phyloP scores from a whole-genome alignment of 2,113 vertebrate species.

The Actinemys pallida region DNA sequence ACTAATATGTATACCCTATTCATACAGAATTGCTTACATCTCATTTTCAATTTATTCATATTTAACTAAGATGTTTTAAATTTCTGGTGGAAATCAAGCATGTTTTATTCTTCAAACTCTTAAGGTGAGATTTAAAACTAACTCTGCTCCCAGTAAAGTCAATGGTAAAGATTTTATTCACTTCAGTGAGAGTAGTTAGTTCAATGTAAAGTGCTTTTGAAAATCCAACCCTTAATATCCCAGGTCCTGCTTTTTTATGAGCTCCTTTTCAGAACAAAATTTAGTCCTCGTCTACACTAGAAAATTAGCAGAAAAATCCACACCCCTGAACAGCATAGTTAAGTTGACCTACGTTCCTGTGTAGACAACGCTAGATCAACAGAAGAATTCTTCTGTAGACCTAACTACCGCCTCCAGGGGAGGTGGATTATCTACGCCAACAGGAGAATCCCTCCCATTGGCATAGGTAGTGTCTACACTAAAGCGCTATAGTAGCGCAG shows the following conservation, averaged over 20 bases:
- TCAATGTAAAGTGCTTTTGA: not conserved
- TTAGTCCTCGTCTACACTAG: not conserved
- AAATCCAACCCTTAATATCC: not conserved
- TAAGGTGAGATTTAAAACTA: not conserved
- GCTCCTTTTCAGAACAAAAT: not conserved
- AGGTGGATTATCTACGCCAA: too few relatives aligned
- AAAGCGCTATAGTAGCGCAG: too few relatives aligned
- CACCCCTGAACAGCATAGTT: not conserved
- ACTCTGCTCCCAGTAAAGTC: not conserved
- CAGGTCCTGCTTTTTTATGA: not conserved
- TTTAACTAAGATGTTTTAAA: not conserved
- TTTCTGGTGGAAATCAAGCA: not conserved
- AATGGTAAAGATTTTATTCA: not conserved
- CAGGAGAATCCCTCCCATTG: too few relatives aligned
- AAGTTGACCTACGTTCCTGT: not conserved
- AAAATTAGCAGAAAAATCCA: not conserved
- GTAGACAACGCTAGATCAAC: not conserved
- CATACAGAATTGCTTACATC: not conserved
- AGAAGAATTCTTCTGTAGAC: too few relatives aligned
- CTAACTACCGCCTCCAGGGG: too few relatives aligned
- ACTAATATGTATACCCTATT: accelerated
- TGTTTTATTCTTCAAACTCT: accelerated
- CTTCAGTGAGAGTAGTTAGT: not conserved
- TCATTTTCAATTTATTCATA: not conserved
- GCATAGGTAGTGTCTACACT: too few relatives aligned